Conservation (phyloP, 1,140 invertebrate genomes). For the Euborellia annulipes region DNA sequence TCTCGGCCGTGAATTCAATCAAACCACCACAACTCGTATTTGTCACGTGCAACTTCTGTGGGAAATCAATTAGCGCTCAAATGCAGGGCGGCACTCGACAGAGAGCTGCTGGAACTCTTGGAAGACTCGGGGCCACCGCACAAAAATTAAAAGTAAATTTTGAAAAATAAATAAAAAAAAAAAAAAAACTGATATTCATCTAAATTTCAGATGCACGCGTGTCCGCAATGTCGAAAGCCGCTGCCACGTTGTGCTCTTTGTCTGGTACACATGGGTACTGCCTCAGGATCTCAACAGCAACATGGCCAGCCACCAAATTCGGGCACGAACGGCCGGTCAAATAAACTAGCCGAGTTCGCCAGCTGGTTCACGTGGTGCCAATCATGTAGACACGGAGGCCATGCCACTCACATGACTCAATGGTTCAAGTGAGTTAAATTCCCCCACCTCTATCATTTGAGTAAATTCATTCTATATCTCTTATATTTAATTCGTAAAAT, state of each 20-base stretch:
- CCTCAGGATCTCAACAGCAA: conserved; percentile 23
- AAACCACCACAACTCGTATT: conserved; percentile 62
- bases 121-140: conserved; percentile 40
- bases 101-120: conserved; percentile 34
- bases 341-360: conserved; percentile 43
- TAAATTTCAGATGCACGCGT: conserved; percentile 58
- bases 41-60: conserved; percentile 87
- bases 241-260: conserved; percentile 85
- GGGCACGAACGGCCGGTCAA: conserved; percentile 14
- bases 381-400: conserved; percentile 86
- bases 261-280: conserved; percentile 78
- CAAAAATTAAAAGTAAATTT: conserved; percentile 43
- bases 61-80: conserved; percentile 73
- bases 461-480: conserved; percentile 2
- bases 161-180: not conserved
- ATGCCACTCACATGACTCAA: conserved; percentile 71
- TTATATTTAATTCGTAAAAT: conserved; percentile 6
- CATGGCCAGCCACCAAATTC: not conserved
- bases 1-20: conserved; percentile 16
- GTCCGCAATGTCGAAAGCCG: conserved; percentile 86
- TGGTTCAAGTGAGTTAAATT: conserved; percentile 76
- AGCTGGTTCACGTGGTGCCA: conserved; percentile 98
- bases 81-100: conserved; percentile 43
- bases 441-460: conserved; percentile 6
- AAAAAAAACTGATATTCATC: not conserved